A percentile compares a stretch with the other conserved stretches of the same genome.
These are phyloP conservation scores for Tragelaphus buxtoni DNA, from an alignment of 2,113 vertebrate species.

Conservation along the genomic window DNA sequence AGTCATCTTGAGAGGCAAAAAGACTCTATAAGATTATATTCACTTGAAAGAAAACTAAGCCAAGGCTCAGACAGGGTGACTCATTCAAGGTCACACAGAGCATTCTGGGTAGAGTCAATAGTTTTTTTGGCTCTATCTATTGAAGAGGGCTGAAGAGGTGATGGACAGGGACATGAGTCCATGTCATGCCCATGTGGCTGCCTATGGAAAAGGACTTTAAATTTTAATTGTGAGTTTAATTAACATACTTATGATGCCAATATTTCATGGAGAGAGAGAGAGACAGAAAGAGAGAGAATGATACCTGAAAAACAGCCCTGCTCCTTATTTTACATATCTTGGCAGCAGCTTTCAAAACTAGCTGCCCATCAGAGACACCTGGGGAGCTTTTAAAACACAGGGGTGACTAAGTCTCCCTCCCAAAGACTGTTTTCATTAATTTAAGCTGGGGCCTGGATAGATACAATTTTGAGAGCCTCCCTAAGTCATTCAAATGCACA, in stretches of 20 bases:
- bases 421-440: slow-evolving; percentile 11
- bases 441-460: background rate
- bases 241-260: background rate
- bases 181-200: background rate
- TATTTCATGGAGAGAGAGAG: background rate
- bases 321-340: background rate
- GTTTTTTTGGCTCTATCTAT: background rate
- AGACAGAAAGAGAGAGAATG: background rate
- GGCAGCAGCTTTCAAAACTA: background rate
- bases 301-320: background rate
- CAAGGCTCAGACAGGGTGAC: background rate
- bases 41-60: slow-evolving; percentile 9
- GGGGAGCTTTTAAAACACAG: background rate
- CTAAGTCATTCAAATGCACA: background rate
- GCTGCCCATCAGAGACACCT: background rate
- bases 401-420: background rate
- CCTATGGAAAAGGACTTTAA: background rate
- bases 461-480: background rate
- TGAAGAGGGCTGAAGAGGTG: background rate
- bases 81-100: background rate
- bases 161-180: background rate
- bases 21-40: background rate
- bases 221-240: slow-evolving; percentile 32
- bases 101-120: background rate
- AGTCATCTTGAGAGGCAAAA: background rate